Base-by-base conservation (phyloP, 2,888 invertebrate genomes). In the Dione vanillae region DNA sequence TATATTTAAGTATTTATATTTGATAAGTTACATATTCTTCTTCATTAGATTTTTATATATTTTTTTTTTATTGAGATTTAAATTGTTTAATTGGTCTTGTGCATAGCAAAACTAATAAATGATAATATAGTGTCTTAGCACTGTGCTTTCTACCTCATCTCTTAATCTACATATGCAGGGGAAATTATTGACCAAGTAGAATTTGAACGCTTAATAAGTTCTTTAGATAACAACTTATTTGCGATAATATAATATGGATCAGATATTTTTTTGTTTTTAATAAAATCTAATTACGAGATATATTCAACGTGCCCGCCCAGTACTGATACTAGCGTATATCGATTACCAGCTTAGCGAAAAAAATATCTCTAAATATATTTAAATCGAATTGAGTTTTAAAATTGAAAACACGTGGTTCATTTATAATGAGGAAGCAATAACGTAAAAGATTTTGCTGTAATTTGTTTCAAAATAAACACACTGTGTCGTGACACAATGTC, bases 401-500 rank as follows among this genome's bases (percentile, higher is more conserved):
- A 14, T 43, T 43, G 14, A 3, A 43, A 14, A 43, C 43, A 43
- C 14, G 16, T 16, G 47, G 47, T 47, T 47, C 9, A 16, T 47
- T 16, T 16, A 27, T 27, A 27, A 47, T 16, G 16, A 16, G 16
- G n/a, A 16, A 16, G 2, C 16, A 47, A 16, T 3, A 9, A 3
- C 1, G n/a, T 16, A 10, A 2, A 47, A n/a, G 9, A 2, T 8
- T 16, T 16, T 47, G n/a, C 9, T 2, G 16, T 9, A 47, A 47
- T 47, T 16, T 2, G 5, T 27, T 27, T 27, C 27, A 47, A 51
- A 20, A 19, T 0, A 8, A 20, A 27, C n/a, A n/a, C n/a, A n/a
- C n/a, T n/a, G 12, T 61, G 10, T 8, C 40, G 8, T 11, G 7
- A 19, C 6, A 19, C 51, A 58, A 75, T 75, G 75, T 68, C 35